These are phyloP conservation scores for Cetonia aurata DNA, from an alignment of 2,888 invertebrate genomes.

Conservation along the genomic window DNA sequence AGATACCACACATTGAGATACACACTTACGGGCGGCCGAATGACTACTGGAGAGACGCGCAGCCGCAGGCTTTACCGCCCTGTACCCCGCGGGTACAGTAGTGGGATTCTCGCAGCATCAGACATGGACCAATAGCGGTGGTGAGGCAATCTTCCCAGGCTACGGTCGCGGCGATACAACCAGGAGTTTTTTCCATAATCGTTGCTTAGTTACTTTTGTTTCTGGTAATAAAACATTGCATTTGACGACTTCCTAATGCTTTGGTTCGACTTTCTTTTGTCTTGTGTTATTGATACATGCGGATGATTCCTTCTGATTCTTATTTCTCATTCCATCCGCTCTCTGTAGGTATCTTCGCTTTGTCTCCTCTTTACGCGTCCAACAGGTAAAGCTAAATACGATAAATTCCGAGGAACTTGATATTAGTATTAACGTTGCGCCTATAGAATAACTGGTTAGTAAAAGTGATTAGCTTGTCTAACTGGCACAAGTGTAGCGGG, in stretches of 20 bases:
- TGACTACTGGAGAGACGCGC: slow-evolving; percentile 65
- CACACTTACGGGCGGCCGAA: slow-evolving; percentile 60
- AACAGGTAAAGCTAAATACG: slow-evolving; percentile 24
- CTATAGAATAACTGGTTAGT: neutral
- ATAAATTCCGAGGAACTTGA: slow-evolving; percentile 17
- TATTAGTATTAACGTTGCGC: slow-evolving; percentile 3
- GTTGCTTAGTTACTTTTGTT: slow-evolving; percentile 41
- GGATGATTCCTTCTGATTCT: slow-evolving; percentile 31
- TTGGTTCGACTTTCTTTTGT: slow-evolving; percentile 36
- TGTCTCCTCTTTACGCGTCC: neutral
- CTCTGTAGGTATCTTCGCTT: neutral
- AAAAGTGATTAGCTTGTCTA: neutral
- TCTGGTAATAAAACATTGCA: slow-evolving; percentile 41
- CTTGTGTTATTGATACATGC: slow-evolving; percentile 32
- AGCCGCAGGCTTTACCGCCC: slow-evolving; percentile 62
- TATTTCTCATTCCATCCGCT: slow-evolving; percentile 6
- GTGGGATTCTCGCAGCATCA: slow-evolving; percentile 61
- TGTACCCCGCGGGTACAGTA: slow-evolving; percentile 59
- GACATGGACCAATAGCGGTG: slow-evolving; percentile 61
- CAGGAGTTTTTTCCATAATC: slow-evolving; percentile 36
- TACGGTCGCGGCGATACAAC: slow-evolving; percentile 33
- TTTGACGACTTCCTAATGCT: slow-evolving; percentile 41
- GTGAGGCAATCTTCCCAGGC: slow-evolving; percentile 39
- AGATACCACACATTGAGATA: slow-evolving; percentile 53
- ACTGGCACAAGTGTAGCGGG: neutral